Evolutionary conservation across 2,113 vertebrate species (phyloP).

Genomic region (Erinaceus europaeus): DNA sequence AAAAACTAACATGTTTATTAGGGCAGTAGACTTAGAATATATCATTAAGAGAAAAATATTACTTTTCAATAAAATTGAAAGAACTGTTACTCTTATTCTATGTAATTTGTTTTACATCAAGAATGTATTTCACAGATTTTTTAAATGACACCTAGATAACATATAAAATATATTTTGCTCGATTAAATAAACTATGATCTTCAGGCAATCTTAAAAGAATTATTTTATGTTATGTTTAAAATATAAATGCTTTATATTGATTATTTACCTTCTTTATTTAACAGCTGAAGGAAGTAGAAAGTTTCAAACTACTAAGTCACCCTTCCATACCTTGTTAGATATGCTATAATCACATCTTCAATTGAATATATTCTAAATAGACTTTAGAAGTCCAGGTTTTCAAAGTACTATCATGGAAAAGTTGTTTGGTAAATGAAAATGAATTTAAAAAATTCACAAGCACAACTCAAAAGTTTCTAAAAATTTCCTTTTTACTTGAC

Average conservation of each 20-base stretch:
- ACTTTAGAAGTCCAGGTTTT: conserved; percentile 3
- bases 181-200: no score
- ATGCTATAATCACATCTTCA: not conserved
- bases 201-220: not conserved
- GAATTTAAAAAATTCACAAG: not conserved
- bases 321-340: not conserved
- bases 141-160: not conserved
- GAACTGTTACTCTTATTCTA: not conserved
- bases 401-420: not conserved
- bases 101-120: not conserved
- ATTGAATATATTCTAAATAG: not conserved
- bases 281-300: not conserved
- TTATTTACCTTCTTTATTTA: conserved; percentile 22
- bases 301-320: not conserved
- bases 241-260: not conserved
- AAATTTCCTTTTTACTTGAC: not conserved
- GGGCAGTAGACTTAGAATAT: not conserved
- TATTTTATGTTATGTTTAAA: not conserved
- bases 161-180: not conserved
- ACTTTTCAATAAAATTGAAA: not conserved
- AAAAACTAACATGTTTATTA: not conserved
- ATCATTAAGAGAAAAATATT: not conserved
- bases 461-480: not conserved
- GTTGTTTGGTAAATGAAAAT: not conserved
- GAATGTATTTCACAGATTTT: not conserved